Conservation (phyloP, 1,140 invertebrate genomes). For the Caerostris extrusa region DNA sequence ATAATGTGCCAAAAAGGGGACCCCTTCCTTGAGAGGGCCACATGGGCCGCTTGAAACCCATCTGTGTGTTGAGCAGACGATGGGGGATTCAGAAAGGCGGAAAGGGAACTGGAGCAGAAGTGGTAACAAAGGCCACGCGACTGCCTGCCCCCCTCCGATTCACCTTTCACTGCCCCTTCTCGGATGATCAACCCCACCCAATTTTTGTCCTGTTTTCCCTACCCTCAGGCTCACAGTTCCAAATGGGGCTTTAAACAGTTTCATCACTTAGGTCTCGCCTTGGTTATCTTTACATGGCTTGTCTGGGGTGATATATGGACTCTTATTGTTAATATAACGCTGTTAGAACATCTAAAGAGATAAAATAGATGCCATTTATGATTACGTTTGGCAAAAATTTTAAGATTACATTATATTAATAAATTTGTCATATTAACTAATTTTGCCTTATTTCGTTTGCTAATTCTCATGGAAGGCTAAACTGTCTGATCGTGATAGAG, state of each 20-base stretch:
- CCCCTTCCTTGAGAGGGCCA: neutral
- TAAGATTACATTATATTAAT: neutral
- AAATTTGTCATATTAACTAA: neutral
- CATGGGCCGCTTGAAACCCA: conserved; percentile 41
- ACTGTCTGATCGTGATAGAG: too few species aligned
- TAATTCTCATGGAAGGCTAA: too few species aligned
- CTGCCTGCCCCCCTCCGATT: conserved; percentile 4
- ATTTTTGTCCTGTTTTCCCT: neutral
- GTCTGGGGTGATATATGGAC: neutral
- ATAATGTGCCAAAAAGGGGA: conserved; percentile 45
- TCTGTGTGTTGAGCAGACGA: conserved; percentile 4
- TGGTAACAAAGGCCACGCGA: conserved; percentile 68
- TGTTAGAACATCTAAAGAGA: neutral
- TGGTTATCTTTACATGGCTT: neutral
- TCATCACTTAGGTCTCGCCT: neutral
- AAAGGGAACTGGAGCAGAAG: conserved; percentile 44
- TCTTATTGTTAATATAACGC: neutral
- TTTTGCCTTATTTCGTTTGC: neutral
- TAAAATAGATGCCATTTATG: neutral
- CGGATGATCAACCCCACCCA: neutral
- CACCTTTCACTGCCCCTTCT: conserved; percentile 50
- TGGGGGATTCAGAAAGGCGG: conserved; percentile 19
- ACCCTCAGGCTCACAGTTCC: neutral
- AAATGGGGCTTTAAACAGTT: conserved; percentile 19
- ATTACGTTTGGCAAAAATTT: too few species aligned